These are phyloP conservation scores for Hirtodrosophila alboralis DNA, from an alignment of 2,888 invertebrate species.

Conservation along the genomic window DNA sequence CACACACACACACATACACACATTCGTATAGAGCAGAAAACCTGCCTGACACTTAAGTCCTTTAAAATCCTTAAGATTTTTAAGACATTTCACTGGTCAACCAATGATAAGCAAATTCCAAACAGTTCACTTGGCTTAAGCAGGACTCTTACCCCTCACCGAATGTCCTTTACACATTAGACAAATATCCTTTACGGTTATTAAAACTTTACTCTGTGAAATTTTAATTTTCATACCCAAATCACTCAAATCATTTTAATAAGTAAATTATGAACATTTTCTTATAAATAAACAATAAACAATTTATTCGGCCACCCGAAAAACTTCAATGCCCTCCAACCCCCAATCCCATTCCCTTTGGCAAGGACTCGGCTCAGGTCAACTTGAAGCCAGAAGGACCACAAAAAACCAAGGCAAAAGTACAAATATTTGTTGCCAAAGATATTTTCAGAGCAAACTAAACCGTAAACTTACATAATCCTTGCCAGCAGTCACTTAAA, in stretches of 20 bases:
- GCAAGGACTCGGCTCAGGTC: conserved; percentile 15
- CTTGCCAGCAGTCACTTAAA: conserved; percentile 70
- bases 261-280: conserved; percentile 78
- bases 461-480: conserved; percentile 70
- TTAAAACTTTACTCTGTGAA: conserved; percentile 67
- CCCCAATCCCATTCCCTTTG: neutral
- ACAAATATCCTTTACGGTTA: conserved; percentile 74
- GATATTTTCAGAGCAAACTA: conserved; percentile 51
- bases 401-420: conserved; percentile 40
- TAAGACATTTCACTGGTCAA: conserved; percentile 73
- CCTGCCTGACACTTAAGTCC: conserved; percentile 64
- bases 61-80: conserved; percentile 73
- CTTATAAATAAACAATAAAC: conserved; percentile 79
- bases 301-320: conserved; percentile 68
- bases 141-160: conserved; percentile 40
- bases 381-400: conserved; percentile 27
- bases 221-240: conserved; percentile 77
- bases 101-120: conserved; percentile 76
- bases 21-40: conserved; percentile 16
- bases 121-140: conserved; percentile 73
- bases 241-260: conserved; percentile 81
- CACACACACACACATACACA: conserved; percentile 6
- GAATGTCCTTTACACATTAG: conserved; percentile 39
- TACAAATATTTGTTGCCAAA: conserved; percentile 71
- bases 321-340: too few relatives aligned